phyloP scores from a whole-genome alignment of 1,140 invertebrate species.

The Drosophila punjabiensis region DNA sequence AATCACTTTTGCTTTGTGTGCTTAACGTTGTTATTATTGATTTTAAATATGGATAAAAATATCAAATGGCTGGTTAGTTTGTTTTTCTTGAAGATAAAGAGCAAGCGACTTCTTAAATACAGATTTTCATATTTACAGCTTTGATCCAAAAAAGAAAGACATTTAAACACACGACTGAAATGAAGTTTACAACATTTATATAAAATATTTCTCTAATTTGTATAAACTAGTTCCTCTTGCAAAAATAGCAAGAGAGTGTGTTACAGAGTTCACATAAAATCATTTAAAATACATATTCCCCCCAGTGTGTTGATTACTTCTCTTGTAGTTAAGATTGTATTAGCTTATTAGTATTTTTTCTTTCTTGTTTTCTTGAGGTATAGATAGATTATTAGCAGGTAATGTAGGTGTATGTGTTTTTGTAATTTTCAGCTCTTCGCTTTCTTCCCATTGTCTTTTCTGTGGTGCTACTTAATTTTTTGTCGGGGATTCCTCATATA shows the following conservation, averaged over 20 bases:
- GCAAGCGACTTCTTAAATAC: conserved; percentile 12
- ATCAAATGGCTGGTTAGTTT: conserved; percentile 14
- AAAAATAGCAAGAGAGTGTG: conserved; percentile 16
- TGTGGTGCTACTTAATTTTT: conserved; percentile 43
- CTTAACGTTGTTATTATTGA: conserved; percentile 5
- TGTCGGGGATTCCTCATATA: conserved; percentile 31
- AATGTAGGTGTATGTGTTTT: conserved; percentile 47
- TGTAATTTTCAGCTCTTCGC: conserved; percentile 27
- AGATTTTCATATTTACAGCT: background rate
- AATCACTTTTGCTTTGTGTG: conserved; percentile 27
- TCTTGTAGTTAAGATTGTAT: conserved; percentile 11
- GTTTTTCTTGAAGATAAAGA: background rate
- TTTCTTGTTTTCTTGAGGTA: conserved; percentile 26
- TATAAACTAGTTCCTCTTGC: conserved; percentile 7
- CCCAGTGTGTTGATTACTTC: background rate
- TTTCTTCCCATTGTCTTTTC: conserved; percentile 55
- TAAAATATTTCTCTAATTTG: conserved; percentile 20
- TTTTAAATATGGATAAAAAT: conserved; percentile 34
- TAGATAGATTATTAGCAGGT: conserved; percentile 41
- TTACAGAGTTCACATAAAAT: conserved; percentile 10
- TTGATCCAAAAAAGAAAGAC: background rate
- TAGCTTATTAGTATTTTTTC: conserved; percentile 20
- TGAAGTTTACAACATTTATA: conserved; percentile 23
- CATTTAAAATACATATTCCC: conserved; percentile 15
- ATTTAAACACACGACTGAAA: background rate